Percentiles rank a stretch among this genome's conserved stretches.
phyloP scores from a whole-genome alignment of 2,113 vertebrate species.

The Bagarius yarrelli region DNA sequence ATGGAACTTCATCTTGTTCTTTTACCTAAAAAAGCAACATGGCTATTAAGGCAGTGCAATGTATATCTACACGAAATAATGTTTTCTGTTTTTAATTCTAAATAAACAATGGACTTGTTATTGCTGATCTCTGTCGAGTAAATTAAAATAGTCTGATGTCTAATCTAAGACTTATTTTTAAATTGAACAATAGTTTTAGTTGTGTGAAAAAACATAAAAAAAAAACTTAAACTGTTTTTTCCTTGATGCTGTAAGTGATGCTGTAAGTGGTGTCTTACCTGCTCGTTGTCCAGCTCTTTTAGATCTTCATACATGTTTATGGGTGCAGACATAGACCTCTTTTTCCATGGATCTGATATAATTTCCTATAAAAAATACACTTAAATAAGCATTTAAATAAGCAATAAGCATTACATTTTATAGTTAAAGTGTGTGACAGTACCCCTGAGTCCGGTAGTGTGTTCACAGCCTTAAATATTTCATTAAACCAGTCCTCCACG shows the following conservation, averaged over 20 bases:
- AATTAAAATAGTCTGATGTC: not conserved
- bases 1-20: not conserved
- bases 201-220: too few species aligned
- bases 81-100: too few species aligned
- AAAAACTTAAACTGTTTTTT: too few species aligned
- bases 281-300: not conserved
- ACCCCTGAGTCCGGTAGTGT: constrained; percentile 41
- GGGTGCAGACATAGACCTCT: constrained; percentile 21
- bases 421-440: not conserved
- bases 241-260: too few species aligned
- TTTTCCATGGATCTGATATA: not conserved
- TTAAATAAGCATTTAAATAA: not conserved
- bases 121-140: not conserved
- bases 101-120: not conserved
- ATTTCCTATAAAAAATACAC: constrained; percentile 17
- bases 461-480: constrained; percentile 57
- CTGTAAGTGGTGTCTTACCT: not conserved
- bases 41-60: not conserved
- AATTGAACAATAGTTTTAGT: too few species aligned
- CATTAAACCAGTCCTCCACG: constrained; percentile 62
- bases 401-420: too few species aligned
- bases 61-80: not conserved
- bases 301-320: fast-evolving
- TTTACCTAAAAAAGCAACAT: not conserved
- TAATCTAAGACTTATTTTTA: too few species aligned